Base-by-base conservation (phyloP, 2,888 invertebrate species). In the Invenusta paracnida region DNA sequence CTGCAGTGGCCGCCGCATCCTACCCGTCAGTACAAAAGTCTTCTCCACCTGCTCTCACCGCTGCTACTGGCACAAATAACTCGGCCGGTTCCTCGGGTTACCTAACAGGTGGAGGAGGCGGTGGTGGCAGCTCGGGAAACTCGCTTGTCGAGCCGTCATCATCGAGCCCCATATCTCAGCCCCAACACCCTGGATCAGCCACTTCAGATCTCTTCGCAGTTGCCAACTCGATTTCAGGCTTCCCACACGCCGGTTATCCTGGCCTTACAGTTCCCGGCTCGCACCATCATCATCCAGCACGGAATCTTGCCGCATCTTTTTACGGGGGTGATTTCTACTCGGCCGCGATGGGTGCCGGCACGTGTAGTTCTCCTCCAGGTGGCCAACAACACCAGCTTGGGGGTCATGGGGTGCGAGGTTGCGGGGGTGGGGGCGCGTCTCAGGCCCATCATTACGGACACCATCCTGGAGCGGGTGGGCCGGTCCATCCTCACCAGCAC, bases 161-260 rank as follows among this genome's bases (percentile, higher is more conserved):
- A 2, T 13, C 73, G 11, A 73, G 73, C 23, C 73, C 73, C 73
- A 23, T 73, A 23, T 73, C 73, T 23, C 73, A 73, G 73, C 73
- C 5, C 2, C 73, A 13, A 23, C 11, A 5, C 48, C 17, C 17
- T 2, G 17, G 11, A 23, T 2, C 23, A 5, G 2, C 73, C 73
- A 73, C 73, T 73, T 73, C 73, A 2, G 73, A 73, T 23, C 73
- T 73, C 11, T 73, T 73, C 73, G 73, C 73, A 2, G 73, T 73
- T 5, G 73, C 73, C 73, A 73, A 73, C 73, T 73, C 73, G 2
- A 73, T 73, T 23, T 73, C 73, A 5, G 48, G 48, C 5, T 73
- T 73, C 73, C 17, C 73, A 5, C 73, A 73, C 73, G 25, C 17
- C 73, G 73, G 73, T 23, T 73, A 73, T 73, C 73, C 73, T 5